These are phyloP conservation scores for Brenthis daphne DNA, from an alignment of 2,888 invertebrate genomes.

Conservation along the genomic window DNA sequence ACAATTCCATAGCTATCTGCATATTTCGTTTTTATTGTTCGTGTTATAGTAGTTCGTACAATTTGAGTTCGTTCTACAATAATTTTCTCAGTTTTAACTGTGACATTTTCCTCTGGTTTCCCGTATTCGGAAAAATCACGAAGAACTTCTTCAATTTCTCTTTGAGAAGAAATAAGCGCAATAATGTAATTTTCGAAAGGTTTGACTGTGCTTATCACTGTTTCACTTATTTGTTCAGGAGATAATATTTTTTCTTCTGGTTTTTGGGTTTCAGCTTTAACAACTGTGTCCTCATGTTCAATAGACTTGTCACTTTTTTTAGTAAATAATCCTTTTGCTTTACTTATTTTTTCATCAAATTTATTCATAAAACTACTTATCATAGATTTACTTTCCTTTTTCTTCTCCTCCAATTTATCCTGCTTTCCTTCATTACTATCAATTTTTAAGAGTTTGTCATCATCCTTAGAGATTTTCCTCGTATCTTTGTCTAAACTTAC, in stretches of 20 bases:
- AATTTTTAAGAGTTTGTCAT: slow-evolving; percentile 28
- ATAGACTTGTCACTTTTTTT: slow-evolving; percentile 43
- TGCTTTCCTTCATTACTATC: slow-evolving; percentile 36
- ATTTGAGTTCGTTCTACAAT: slow-evolving; percentile 35
- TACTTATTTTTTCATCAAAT: slow-evolving; percentile 53
- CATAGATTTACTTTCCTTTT: slow-evolving; percentile 48
- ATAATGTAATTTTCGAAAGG: slow-evolving; percentile 34
- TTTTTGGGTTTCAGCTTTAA: slow-evolving; percentile 16
- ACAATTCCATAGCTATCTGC: slow-evolving; percentile 37
- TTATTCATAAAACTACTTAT: slow-evolving; percentile 53
- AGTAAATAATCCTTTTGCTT: slow-evolving; percentile 52
- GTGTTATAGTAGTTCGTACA: slow-evolving; percentile 42
- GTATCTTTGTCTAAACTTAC: slow-evolving; percentile 65
- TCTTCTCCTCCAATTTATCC: slow-evolving; percentile 42
- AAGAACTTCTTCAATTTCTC: slow-evolving; percentile 38
- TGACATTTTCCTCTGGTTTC: slow-evolving; percentile 43
- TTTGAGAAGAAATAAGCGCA: slow-evolving; percentile 39
- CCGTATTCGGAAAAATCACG: slow-evolving; percentile 35
- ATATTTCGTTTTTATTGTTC: slow-evolving; percentile 43
- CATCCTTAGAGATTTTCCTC: slow-evolving; percentile 36
- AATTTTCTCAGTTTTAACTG: slow-evolving; percentile 40
- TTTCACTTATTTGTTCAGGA: slow-evolving; percentile 22
- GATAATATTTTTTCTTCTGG: slow-evolving; percentile 5
- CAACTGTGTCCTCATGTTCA: slow-evolving; percentile 29
- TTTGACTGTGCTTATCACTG: slow-evolving; percentile 23